Evolutionary conservation across 2,888 invertebrate species (phyloP).

Genomic region (Latheticus oryzae): DNA sequence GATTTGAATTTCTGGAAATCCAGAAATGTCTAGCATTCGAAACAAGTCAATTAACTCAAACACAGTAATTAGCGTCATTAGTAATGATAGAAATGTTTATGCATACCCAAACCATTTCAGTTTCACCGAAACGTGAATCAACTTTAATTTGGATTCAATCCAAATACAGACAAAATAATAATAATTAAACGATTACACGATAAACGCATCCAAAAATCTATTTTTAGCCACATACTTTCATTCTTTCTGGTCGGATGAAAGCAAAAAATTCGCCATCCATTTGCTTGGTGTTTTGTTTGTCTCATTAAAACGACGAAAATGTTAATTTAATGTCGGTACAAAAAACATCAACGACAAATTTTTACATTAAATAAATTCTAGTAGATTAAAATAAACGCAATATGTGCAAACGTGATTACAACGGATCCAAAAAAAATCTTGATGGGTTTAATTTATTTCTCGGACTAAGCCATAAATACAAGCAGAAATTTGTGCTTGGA

Average conservation of each 20-base stretch:
- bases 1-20: no score
- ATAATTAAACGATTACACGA: constrained; percentile 20
- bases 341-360: constrained; percentile 6
- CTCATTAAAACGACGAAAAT: constrained; percentile 6
- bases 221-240: no score
- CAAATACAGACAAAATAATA: constrained; percentile 17
- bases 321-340: constrained; percentile 1
- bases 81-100: constrained; percentile 21
- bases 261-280: constrained; percentile 10
- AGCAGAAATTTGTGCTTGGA: constrained; percentile 1
- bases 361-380: constrained; percentile 1
- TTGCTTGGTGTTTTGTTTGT: constrained; percentile 8
- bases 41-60: constrained; percentile 18
- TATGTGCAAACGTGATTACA: neutral
- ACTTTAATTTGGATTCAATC: constrained; percentile 17
- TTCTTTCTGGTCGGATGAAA: no score
- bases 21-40: constrained; percentile 5
- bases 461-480: constrained; percentile 7
- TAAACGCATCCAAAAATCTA: constrained; percentile 12
- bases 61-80: constrained; percentile 8
- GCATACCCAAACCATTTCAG: constrained; percentile 1
- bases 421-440: constrained; percentile 6
- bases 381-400: constrained; percentile 6
- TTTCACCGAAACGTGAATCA: constrained; percentile 18
- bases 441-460: constrained; percentile 18